Percentiles rank a stretch among this genome's conserved stretches.
phyloP scores from a whole-genome alignment of 1,140 invertebrate genomes.

The Zaprionus ghesquierei region DNA sequence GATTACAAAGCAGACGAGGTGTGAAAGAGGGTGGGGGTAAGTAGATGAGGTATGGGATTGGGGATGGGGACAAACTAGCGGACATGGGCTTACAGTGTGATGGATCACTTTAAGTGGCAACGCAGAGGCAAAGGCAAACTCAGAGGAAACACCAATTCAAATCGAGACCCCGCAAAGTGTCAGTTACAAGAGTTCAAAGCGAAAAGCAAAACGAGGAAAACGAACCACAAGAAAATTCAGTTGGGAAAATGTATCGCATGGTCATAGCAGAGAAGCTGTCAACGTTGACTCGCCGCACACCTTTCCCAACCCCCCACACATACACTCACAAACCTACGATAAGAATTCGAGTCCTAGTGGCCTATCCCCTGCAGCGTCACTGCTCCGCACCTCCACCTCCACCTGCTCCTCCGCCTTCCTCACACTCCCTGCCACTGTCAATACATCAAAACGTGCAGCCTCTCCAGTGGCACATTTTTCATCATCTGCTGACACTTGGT shows the following conservation, averaged over 20 bases:
- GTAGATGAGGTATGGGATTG: neutral
- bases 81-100: conserved; percentile 34
- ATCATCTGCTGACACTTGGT: conserved; percentile 70
- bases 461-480: conserved; percentile 77
- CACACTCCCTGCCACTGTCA: conserved; percentile 47
- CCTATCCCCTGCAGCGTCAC: conserved; percentile 28
- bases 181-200: conserved; percentile 68
- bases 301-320: conserved; percentile 30
- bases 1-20: conserved; percentile 48
- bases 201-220: conserved; percentile 13
- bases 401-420: neutral
- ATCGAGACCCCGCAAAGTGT: conserved; percentile 52
- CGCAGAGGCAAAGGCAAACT: neutral
- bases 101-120: conserved; percentile 32
- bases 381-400: neutral
- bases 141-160: conserved; percentile 23
- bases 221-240: conserved; percentile 1
- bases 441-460: conserved; percentile 57
- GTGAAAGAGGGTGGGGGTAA: neutral
- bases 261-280: conserved; percentile 37
- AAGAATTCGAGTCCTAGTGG: conserved; percentile 17
- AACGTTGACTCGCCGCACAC: conserved; percentile 37
- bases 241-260: conserved; percentile 34
- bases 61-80: conserved; percentile 2
- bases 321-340: conserved; percentile 4